Conservation (phyloP, 2,113 vertebrate species). For the Oreochromis aureus region DNA sequence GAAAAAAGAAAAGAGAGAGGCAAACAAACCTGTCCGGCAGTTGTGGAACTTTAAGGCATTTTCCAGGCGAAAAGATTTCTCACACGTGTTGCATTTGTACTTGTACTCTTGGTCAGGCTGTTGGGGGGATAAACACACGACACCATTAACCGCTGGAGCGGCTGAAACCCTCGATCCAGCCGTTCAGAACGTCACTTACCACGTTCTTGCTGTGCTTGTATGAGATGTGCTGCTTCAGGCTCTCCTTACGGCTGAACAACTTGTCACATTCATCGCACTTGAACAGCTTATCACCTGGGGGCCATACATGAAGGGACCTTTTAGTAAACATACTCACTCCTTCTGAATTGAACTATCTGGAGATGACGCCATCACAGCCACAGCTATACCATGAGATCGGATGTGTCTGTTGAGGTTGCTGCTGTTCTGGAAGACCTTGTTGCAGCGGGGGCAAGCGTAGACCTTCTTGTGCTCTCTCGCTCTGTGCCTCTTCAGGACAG, state of each 20-base stretch:
- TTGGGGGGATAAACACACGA: background rate
- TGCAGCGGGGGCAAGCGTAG: slow-evolving; percentile 91
- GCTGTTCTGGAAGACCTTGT: slow-evolving; percentile 97
- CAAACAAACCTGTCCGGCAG: slow-evolving; percentile 86
- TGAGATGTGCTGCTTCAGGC: slow-evolving; percentile 96
- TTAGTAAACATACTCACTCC: background rate
- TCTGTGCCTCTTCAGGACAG: slow-evolving; percentile 53
- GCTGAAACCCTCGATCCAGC: fast-evolving
- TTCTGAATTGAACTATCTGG: background rate
- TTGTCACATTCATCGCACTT: slow-evolving; percentile 98
- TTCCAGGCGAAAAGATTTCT: slow-evolving; percentile 94
- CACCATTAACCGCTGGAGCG: background rate
- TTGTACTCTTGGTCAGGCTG: slow-evolving; percentile 90
- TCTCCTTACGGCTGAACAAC: slow-evolving; percentile 97
- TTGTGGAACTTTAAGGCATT: slow-evolving; percentile 96
- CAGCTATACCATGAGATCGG: slow-evolving; percentile 85
- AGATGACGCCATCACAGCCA: background rate
- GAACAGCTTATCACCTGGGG: slow-evolving; percentile 91
- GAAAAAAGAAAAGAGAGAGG: background rate
- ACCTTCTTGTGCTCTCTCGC: slow-evolving; percentile 86
- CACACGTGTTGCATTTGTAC: slow-evolving; percentile 86
- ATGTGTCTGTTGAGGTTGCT: slow-evolving; percentile 98
- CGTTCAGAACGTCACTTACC: slow-evolving; percentile 57
- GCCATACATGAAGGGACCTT: background rate
- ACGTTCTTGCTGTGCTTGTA: slow-evolving; percentile 97